These are phyloP conservation scores for Hucho hucho DNA, from an alignment of 2,113 vertebrate genomes.

Conservation along the genomic window DNA sequence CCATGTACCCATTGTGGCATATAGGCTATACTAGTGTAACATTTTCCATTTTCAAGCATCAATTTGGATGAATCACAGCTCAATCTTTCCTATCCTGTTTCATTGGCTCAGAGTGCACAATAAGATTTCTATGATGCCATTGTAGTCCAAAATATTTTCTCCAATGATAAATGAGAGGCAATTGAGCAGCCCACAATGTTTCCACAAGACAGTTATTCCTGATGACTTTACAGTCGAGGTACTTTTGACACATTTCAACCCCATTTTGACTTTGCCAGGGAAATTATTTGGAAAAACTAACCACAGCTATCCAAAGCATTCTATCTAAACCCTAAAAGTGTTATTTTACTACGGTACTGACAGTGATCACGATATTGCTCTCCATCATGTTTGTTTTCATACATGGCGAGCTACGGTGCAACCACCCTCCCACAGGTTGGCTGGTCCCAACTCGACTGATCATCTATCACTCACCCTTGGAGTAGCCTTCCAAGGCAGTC, in stretches of 20 bases:
- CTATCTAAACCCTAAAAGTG: constrained; percentile 51
- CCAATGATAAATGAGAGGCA: constrained; percentile 49
- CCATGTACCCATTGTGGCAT: too few species aligned
- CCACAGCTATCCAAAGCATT: constrained; percentile 46
- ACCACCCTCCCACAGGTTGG: constrained; percentile 38
- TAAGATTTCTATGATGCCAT: constrained; percentile 42
- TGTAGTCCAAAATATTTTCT: constrained; percentile 43
- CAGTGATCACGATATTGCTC: constrained; percentile 24
- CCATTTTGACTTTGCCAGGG: constrained; percentile 36
- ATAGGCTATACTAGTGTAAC: background rate
- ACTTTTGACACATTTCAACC: constrained; percentile 43
- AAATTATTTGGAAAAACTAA: constrained; percentile 52
- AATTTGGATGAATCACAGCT: constrained; percentile 46
- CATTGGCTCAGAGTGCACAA: constrained; percentile 26
- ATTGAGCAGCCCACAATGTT: constrained; percentile 32
- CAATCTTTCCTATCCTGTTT: constrained; percentile 43
- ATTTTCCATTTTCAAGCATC: constrained; percentile 37
- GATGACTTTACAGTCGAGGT: constrained; percentile 30
- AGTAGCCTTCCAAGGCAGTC: constrained; percentile 51
- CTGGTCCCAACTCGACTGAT: constrained; percentile 54
- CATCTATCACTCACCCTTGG: constrained; percentile 63
- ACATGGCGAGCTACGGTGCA: constrained; percentile 45
- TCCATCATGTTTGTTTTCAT: constrained; percentile 54
- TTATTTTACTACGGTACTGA: constrained; percentile 17
- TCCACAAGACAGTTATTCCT: constrained; percentile 20